phyloP scores from a whole-genome alignment of 2,797 vertebrate species.

The Epinephelus coioides region DNA sequence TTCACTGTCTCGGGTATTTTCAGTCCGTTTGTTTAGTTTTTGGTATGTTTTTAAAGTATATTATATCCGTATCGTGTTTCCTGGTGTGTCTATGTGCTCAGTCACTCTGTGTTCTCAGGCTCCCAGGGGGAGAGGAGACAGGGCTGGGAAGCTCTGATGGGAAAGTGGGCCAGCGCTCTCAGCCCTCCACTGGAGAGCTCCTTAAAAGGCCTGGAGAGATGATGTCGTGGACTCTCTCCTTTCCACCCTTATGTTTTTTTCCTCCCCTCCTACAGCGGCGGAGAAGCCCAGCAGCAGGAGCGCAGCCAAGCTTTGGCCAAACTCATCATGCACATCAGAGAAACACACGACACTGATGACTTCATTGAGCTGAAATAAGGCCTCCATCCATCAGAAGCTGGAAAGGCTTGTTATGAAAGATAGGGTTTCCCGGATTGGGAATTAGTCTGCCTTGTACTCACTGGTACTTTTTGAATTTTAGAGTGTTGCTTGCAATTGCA shows the following conservation, averaged over 20 bases:
- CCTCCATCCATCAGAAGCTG: slow-evolving; percentile 67
- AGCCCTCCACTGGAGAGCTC: slow-evolving; percentile 85
- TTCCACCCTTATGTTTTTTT: slow-evolving; percentile 47
- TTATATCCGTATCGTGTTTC: slow-evolving; percentile 55
- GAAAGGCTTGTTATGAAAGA: slow-evolving; percentile 64
- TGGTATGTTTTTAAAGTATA: slow-evolving; percentile 24
- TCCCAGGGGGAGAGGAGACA: slow-evolving; percentile 69
- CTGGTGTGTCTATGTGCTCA: slow-evolving; percentile 47
- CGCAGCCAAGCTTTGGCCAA: slow-evolving; percentile 65
- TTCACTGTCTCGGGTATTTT: background rate
- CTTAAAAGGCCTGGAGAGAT: slow-evolving; percentile 89
- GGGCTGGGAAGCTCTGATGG: slow-evolving; percentile 79
- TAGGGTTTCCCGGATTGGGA: slow-evolving; percentile 60
- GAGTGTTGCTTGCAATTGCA: slow-evolving; percentile 11
- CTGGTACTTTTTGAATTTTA: background rate
- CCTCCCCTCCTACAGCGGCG: slow-evolving; percentile 50
- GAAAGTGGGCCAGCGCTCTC: slow-evolving; percentile 84
- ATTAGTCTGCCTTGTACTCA: slow-evolving; percentile 17
- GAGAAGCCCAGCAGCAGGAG: slow-evolving; percentile 71
- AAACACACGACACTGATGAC: slow-evolving; percentile 79
- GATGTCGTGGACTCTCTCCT: slow-evolving; percentile 81
- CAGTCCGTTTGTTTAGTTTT: background rate
- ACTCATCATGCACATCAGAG: slow-evolving; percentile 79
- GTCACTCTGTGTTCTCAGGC: slow-evolving; percentile 64
- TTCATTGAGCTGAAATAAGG: slow-evolving; percentile 75